These are phyloP conservation scores for Hofmannophila pseudospretella DNA, from an alignment of 2,888 invertebrate genomes.

Conservation along the genomic window DNA sequence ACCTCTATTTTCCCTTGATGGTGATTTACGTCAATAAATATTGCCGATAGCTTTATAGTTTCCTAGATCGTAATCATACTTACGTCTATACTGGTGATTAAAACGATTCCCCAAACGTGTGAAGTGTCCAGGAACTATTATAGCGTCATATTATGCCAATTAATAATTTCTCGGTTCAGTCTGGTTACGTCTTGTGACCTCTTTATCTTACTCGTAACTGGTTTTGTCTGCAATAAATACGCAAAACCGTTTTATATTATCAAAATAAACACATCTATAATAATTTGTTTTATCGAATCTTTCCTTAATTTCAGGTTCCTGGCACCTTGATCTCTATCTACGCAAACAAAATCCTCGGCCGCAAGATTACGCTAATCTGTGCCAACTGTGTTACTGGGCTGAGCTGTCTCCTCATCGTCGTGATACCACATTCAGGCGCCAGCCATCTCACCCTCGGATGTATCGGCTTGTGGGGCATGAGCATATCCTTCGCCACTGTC, in stretches of 20 bases:
- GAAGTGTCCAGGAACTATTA: too few relatives aligned
- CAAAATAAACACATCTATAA: too few relatives aligned
- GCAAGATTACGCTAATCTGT: conserved; percentile 81
- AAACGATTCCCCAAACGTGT: too few relatives aligned
- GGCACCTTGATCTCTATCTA: conserved; percentile 81
- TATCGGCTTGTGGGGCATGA: conserved; percentile 87
- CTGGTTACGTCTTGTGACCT: not conserved
- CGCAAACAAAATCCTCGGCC: conserved; percentile 81
- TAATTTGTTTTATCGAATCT: not conserved
- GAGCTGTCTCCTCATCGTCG: conserved; percentile 80
- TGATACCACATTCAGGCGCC: conserved; percentile 68
- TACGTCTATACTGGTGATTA: too few relatives aligned
- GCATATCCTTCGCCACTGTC: conserved; percentile 89
- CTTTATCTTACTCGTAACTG: not conserved
- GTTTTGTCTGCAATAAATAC: not conserved
- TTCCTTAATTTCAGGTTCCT: conserved; percentile 58
- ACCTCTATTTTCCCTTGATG: too few relatives aligned
- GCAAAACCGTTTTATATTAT: too few relatives aligned
- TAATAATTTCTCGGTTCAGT: not conserved
- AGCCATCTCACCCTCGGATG: conserved; percentile 81
- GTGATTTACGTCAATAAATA: too few relatives aligned
- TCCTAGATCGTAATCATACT: too few relatives aligned
- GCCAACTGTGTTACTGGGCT: conserved; percentile 82
- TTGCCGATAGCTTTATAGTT: too few relatives aligned
- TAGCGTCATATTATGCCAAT: too few relatives aligned